Evolutionary conservation across 2,888 invertebrate genomes (phyloP).

Genomic region (Xanthia togata): DNA sequence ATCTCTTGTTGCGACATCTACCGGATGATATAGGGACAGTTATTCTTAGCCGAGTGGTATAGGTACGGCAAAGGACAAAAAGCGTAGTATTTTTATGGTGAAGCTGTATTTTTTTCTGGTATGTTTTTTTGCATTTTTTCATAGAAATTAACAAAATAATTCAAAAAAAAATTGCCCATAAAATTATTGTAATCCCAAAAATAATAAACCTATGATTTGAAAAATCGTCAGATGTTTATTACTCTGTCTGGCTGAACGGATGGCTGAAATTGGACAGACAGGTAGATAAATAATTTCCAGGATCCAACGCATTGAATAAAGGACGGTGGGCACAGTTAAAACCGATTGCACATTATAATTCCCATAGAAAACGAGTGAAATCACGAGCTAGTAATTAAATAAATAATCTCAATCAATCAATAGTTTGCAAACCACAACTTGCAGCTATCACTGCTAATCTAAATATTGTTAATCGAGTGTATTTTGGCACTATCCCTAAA

Average conservation of each 20-base stretch:
- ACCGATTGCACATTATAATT: not conserved
- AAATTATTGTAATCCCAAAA: too few species aligned
- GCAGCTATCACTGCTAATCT: not conserved
- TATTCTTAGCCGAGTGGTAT: conserved; percentile 36
- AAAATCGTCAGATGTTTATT: not conserved
- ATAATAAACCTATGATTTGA: not conserved
- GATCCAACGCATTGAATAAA: not conserved
- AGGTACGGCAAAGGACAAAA: not conserved
- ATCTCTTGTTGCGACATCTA: conserved; percentile 42
- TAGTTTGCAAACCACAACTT: not conserved
- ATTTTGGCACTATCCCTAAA: not conserved
- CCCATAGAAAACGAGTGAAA: not conserved
- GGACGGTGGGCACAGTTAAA: too few species aligned
- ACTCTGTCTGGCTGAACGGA: not conserved
- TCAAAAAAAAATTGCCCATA: too few species aligned
- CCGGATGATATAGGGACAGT: conserved; percentile 13
- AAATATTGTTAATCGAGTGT: not conserved
- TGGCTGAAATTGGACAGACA: not conserved
- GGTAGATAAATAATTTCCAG: not conserved
- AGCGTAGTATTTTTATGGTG: not conserved
- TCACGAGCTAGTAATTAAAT: not conserved
- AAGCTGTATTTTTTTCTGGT: not conserved
- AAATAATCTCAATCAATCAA: not conserved
- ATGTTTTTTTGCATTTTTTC: not conserved
- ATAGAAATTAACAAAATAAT: not conserved